Evolutionary conservation across 2,888 invertebrate genomes (phyloP).

Genomic region (Agrypnus murinus): DNA sequence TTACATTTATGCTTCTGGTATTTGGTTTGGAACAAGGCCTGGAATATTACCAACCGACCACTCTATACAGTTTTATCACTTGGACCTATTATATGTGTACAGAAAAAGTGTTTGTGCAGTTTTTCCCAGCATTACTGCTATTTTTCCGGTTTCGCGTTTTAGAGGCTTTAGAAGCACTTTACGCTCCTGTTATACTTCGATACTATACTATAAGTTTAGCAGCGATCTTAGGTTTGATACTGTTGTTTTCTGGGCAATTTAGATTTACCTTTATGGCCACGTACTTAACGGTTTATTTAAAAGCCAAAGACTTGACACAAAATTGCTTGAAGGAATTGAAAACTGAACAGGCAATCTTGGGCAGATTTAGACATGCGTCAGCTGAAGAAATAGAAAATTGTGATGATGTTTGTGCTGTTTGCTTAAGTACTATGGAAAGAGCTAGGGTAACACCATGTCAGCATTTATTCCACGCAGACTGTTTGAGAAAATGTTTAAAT

Average conservation of each 20-base stretch:
- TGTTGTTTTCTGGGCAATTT: slow-evolving; percentile 75
- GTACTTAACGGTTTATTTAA: slow-evolving; percentile 80
- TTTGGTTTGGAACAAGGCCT: slow-evolving; percentile 85
- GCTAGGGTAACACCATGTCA: slow-evolving; percentile 87
- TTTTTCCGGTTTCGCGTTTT: slow-evolving; percentile 77
- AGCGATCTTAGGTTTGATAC: slow-evolving; percentile 73
- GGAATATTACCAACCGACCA: slow-evolving; percentile 82
- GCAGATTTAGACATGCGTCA: slow-evolving; percentile 79
- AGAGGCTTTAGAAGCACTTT: slow-evolving; percentile 82
- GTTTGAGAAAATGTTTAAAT: slow-evolving; percentile 83
- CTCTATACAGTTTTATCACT: slow-evolving; percentile 78
- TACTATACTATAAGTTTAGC: slow-evolving; percentile 76
- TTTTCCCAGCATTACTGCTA: slow-evolving; percentile 76
- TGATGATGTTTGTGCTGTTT: slow-evolving; percentile 88
- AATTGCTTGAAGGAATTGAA: slow-evolving; percentile 75
- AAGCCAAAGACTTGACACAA: slow-evolving; percentile 77
- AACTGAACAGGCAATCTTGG: slow-evolving; percentile 77
- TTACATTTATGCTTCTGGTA: slow-evolving; percentile 84
- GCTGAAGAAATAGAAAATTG: slow-evolving; percentile 78
- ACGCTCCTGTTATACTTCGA: slow-evolving; percentile 79
- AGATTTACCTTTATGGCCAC: slow-evolving; percentile 75
- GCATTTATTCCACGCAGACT: slow-evolving; percentile 87
- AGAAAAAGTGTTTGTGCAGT: slow-evolving; percentile 81
- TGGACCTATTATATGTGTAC: slow-evolving; percentile 82
- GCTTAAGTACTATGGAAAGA: slow-evolving; percentile 80